These are phyloP conservation scores for Australoheros facetus DNA, from an alignment of 2,797 vertebrate genomes.

Conservation along the genomic window DNA sequence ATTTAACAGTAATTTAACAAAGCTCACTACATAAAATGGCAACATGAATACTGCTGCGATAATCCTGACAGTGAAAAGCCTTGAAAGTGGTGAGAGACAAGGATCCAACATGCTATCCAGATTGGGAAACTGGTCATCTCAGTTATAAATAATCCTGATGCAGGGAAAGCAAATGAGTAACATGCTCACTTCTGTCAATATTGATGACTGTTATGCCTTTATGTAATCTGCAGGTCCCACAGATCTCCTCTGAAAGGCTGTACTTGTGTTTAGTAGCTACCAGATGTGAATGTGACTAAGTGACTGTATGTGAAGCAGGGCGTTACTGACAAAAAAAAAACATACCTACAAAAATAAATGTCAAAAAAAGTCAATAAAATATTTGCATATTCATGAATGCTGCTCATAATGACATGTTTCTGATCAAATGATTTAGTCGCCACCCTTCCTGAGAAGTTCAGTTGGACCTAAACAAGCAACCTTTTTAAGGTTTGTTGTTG, in stretches of 20 bases:
- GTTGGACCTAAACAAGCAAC: conserved; percentile 53
- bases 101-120: background rate
- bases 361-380: conserved; percentile 8
- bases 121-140: conserved; percentile 21
- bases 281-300: conserved; percentile 24
- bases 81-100: conserved; percentile 12
- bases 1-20: conserved; percentile 2
- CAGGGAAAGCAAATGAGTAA: conserved; percentile 35
- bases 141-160: conserved; percentile 38
- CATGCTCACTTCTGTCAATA: conserved; percentile 28
- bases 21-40: background rate
- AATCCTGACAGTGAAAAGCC: conserved; percentile 10
- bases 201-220: conserved; percentile 30
- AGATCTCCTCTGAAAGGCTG: conserved; percentile 20
- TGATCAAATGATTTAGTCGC: conserved; percentile 46
- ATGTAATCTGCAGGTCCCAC: conserved; percentile 10
- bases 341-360: conserved; percentile 18
- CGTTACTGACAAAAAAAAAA: conserved; percentile 21
- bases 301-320: conserved; percentile 14
- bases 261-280: conserved; percentile 8
- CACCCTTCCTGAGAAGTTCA: conserved; percentile 50
- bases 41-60: background rate
- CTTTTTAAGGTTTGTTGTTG: conserved; percentile 71
- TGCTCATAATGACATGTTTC: conserved; percentile 22
- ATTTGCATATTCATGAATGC: conserved; percentile 62